phyloP scores from a whole-genome alignment of 53 echinoderm and acorn worm genomes.

The Zoroaster sp. region DNA sequence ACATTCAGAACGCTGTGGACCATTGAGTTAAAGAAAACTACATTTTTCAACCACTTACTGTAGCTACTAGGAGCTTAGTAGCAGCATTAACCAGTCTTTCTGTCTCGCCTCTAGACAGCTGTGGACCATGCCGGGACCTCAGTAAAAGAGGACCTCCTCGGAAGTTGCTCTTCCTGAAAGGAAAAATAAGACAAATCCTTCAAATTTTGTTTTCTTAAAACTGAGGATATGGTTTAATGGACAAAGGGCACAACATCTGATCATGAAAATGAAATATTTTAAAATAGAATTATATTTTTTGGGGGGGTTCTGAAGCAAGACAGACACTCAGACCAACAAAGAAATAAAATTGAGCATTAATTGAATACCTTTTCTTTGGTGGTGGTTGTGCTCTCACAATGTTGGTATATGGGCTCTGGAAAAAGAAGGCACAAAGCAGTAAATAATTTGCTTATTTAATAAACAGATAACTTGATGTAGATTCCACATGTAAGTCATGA shows the following conservation, averaged over 20 bases:
- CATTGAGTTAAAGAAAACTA: no score
- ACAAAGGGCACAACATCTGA: no score
- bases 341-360: background rate
- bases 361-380: conserved; percentile 80
- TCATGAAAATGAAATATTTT: no score
- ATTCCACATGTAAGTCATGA: no score
- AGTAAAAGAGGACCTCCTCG: conserved; percentile 82
- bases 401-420: conserved; percentile 75
- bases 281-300: no score
- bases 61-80: conserved; percentile 87
- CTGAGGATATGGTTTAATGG: no score
- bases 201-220: no score
- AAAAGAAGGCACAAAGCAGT: background rate
- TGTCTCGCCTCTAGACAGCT: conserved; percentile 88
- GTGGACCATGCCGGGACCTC: conserved; percentile 88
- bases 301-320: no score
- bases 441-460: no score
- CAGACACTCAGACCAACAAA: background rate
- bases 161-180: conserved; percentile 62
- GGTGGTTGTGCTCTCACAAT: conserved; percentile 63
- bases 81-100: conserved; percentile 91
- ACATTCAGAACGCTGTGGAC: no score
- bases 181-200: background rate
- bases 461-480: no score
- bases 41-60: conserved; percentile 81